Conservation (phyloP, 2,888 invertebrate species). For the Allacma fusca region DNA sequence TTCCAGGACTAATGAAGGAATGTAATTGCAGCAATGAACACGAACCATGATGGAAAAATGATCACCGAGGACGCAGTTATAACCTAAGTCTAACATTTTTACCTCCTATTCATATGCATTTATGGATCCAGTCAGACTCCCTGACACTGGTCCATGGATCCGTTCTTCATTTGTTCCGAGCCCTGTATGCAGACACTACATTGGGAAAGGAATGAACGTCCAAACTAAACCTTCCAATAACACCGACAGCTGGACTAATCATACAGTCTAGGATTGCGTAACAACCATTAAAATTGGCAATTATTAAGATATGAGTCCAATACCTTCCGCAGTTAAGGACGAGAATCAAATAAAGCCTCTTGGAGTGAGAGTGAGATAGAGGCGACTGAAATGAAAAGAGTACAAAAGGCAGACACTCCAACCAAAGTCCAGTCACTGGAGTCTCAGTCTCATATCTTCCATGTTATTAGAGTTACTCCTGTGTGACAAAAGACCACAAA, state of each 20-base stretch:
- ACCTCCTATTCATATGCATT: no score
- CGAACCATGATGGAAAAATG: neutral
- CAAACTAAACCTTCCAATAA: no score
- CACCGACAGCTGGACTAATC: neutral
- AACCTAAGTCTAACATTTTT: no score
- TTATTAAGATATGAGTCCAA: neutral
- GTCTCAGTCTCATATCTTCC: neutral
- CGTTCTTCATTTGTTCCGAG: no score
- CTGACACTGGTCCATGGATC: no score
- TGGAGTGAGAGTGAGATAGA: neutral
- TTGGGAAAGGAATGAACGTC: no score
- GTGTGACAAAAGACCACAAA: constrained; percentile 35
- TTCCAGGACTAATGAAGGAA: neutral
- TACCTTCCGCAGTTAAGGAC: neutral
- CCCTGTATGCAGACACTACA: no score
- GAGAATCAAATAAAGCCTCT: neutral
- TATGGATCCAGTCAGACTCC: no score
- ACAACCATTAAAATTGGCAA: constrained; percentile 19
- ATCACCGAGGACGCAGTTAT: neutral
- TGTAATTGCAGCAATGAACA: neutral
- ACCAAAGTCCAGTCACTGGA: neutral
- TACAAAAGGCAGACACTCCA: neutral
- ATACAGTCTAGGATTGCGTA: no score
- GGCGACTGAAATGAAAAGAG: neutral
- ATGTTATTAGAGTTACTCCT: constrained; percentile 27